These are phyloP conservation scores for Ruditapes philippinarum DNA, from an alignment of 1,140 invertebrate species.

Conservation along the genomic window DNA sequence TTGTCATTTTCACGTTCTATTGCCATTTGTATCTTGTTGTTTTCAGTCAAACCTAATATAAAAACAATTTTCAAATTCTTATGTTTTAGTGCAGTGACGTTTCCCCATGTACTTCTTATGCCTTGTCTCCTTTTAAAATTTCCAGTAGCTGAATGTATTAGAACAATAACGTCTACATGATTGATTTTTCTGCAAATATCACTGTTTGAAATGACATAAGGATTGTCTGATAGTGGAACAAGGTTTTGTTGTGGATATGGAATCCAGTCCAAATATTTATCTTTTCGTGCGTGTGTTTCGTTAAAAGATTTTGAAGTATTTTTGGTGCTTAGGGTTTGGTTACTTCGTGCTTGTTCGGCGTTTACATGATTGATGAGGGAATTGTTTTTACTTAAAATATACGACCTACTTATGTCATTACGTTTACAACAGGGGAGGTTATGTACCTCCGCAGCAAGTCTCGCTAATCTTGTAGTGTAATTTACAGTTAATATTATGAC, in stretches of 20 bases:
- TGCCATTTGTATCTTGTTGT: background rate
- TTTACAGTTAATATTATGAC: too few species aligned
- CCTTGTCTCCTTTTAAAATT: conserved; percentile 4
- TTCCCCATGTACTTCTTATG: background rate
- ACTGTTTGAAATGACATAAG: background rate
- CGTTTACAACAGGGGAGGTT: too few species aligned
- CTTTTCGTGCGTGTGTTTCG: background rate
- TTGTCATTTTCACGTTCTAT: background rate
- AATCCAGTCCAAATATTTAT: background rate
- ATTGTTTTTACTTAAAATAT: too few species aligned
- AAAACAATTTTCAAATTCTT: background rate
- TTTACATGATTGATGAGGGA: too few species aligned
- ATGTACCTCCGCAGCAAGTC: too few species aligned
- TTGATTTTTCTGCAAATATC: background rate
- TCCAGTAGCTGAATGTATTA: background rate
- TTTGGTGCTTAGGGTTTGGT: too few species aligned
- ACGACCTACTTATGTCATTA: too few species aligned
- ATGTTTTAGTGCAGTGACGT: background rate
- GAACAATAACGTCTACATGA: background rate
- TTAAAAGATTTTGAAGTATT: background rate
- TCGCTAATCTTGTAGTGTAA: too few species aligned
- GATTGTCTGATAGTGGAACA: background rate
- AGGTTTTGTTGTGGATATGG: background rate
- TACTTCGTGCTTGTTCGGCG: too few species aligned
- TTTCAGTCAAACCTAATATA: background rate